A percentile compares a stretch with the other conserved stretches of the same genome.
phyloP scores from a whole-genome alignment of 64 coral and sea anemone species.

The Dendrophyllia cribrosa region DNA sequence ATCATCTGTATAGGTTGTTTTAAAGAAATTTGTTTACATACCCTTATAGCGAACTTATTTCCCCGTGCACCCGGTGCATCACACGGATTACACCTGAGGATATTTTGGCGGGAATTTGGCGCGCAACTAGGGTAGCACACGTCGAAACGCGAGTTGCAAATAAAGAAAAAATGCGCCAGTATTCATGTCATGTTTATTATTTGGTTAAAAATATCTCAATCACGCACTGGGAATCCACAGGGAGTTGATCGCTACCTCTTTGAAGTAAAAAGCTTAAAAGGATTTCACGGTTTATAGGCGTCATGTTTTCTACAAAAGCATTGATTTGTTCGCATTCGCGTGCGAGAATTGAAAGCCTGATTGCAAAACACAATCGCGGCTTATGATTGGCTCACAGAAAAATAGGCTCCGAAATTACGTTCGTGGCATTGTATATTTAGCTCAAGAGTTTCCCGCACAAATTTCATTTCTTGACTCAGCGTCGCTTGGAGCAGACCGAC shows the following conservation, averaged over 20 bases:
- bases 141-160: neutral
- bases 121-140: neutral
- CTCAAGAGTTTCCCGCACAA: neutral
- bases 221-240: neutral
- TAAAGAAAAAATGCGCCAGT: neutral
- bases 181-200: neutral
- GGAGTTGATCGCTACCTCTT: conserved; percentile 8
- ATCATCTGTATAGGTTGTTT: too few relatives aligned
- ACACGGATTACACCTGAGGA: neutral
- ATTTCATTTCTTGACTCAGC: conserved; percentile 30
- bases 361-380: neutral
- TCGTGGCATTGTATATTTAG: conserved; percentile 29
- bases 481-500: neutral
- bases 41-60: too few relatives aligned
- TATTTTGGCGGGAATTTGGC: neutral
- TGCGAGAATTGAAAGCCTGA: conserved; percentile 11
- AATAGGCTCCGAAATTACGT: conserved; percentile 10
- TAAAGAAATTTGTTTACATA: too few relatives aligned
- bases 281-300: conserved; percentile 1
- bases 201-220: neutral
- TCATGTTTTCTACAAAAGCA: conserved; percentile 9
- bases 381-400: conserved; percentile 14
- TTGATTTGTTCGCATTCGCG: conserved; percentile 56
- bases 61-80: too few relatives aligned
- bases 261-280: conserved; percentile 33